phyloP scores from a whole-genome alignment of 2,113 vertebrate genomes.

The Sapajus apella region DNA sequence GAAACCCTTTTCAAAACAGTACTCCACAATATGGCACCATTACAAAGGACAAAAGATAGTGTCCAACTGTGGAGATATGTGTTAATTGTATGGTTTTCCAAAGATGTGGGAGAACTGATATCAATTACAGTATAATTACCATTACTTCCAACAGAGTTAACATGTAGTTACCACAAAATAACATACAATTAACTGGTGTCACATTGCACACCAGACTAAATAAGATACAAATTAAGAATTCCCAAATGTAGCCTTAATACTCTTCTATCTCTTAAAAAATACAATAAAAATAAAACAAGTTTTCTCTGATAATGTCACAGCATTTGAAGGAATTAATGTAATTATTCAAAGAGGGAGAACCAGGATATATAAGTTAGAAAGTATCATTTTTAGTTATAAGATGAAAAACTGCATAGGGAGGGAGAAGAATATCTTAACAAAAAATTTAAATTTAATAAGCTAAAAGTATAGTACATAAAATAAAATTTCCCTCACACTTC shows the following conservation, averaged over 20 bases:
- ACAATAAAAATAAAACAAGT: constrained; percentile 43
- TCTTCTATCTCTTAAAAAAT: constrained; percentile 49
- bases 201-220: constrained; percentile 77
- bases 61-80: constrained; percentile 77
- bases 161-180: constrained; percentile 78
- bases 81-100: constrained; percentile 80
- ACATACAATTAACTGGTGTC: constrained; percentile 80
- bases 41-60: constrained; percentile 72
- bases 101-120: constrained; percentile 79
- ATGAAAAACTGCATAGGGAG: not conserved
- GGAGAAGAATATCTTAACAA: not conserved
- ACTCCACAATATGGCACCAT: constrained; percentile 31
- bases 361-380: not conserved
- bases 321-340: not conserved
- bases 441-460: constrained; percentile 5
- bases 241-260: constrained; percentile 64
- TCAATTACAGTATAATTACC: constrained; percentile 81
- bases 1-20: constrained; percentile 54
- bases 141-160: constrained; percentile 83
- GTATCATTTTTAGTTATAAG: not conserved
- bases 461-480: constrained; percentile 40
- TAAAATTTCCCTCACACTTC: not conserved
- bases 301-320: constrained; percentile 52
- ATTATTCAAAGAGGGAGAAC: not conserved
- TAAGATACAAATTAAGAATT: constrained; percentile 79